phyloP scores from a whole-genome alignment of 2,888 invertebrate genomes.

The Noctua janthina region DNA sequence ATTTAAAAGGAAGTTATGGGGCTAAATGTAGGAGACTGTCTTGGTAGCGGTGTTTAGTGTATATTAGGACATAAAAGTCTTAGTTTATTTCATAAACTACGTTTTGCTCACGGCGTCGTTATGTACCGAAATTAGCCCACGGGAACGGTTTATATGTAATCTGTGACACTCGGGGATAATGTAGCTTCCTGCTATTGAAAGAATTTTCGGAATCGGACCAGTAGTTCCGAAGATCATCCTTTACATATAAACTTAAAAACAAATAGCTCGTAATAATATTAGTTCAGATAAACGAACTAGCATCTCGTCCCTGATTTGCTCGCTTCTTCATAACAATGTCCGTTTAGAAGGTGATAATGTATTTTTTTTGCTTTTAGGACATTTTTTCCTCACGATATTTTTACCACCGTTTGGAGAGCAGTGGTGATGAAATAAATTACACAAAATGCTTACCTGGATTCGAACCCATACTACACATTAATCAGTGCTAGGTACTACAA shows the following conservation, averaged over 20 bases:
- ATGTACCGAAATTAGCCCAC: too few species aligned
- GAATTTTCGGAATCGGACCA: too few species aligned
- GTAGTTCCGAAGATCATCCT: too few species aligned
- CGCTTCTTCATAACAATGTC: not conserved
- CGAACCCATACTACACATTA: not conserved
- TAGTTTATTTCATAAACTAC: not conserved
- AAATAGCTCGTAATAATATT: too few species aligned
- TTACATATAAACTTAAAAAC: too few species aligned
- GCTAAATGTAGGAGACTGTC: slow-evolving; percentile 3
- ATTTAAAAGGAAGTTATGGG: slow-evolving; percentile 16
- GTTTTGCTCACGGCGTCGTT: too few species aligned
- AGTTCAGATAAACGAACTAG: not conserved
- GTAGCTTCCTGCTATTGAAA: too few species aligned
- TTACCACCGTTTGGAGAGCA: not conserved
- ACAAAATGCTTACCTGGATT: not conserved
- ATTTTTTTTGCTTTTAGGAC: not conserved
- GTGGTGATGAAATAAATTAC: not conserved
- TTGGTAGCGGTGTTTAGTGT: slow-evolving; percentile 6
- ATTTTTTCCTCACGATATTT: not conserved
- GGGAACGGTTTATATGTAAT: too few species aligned
- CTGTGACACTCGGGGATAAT: too few species aligned
- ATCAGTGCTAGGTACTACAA: too few species aligned
- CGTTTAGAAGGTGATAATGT: not conserved
- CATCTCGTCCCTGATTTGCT: not conserved
- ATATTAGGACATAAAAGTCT: slow-evolving; percentile 17